Evolutionary conservation across 1,140 invertebrate species (phyloP).

Genomic region (Onthophagus taurus): DNA sequence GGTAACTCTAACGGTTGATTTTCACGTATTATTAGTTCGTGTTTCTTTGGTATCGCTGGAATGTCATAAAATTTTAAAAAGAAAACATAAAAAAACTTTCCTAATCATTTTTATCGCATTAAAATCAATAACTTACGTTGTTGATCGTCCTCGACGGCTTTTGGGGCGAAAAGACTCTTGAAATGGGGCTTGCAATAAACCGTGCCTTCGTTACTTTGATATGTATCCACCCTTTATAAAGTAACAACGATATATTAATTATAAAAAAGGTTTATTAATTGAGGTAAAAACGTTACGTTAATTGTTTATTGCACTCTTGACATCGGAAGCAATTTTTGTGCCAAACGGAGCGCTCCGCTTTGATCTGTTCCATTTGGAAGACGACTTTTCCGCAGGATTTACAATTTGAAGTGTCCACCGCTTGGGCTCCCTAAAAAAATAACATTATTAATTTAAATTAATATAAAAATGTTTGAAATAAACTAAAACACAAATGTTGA

Average conservation of each 20-base stretch:
- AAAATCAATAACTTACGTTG: conserved; percentile 45
- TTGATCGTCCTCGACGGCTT: conserved; percentile 69
- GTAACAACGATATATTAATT: conserved; percentile 12
- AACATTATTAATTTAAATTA: conserved; percentile 1
- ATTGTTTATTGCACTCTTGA: conserved; percentile 76
- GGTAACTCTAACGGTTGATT: conserved; percentile 80
- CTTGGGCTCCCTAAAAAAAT: conserved; percentile 30
- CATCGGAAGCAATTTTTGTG: conserved; percentile 90
- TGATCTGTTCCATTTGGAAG: conserved; percentile 90
- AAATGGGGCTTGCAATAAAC: conserved; percentile 92
- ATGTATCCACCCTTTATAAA: conserved; percentile 71
- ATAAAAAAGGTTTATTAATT: background rate
- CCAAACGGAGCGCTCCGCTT: conserved; percentile 76
- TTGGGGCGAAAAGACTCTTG: conserved; percentile 82
- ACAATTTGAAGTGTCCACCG: conserved; percentile 53
- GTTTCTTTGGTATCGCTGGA: conserved; percentile 58
- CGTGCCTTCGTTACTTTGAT: conserved; percentile 77
- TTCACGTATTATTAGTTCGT: conserved; percentile 85
- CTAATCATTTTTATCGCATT: no score
- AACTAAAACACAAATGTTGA: no score
- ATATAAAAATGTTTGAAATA: background rate
- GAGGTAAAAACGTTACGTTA: conserved; percentile 57
- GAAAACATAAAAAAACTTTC: no score
- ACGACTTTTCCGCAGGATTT: conserved; percentile 77
- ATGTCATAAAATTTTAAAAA: conserved; percentile 14